A percentile compares a stretch with the other conserved stretches of the same genome.
Conservation (phyloP, 2,888 invertebrate species). For the Drosophila stalkeri region DNA sequence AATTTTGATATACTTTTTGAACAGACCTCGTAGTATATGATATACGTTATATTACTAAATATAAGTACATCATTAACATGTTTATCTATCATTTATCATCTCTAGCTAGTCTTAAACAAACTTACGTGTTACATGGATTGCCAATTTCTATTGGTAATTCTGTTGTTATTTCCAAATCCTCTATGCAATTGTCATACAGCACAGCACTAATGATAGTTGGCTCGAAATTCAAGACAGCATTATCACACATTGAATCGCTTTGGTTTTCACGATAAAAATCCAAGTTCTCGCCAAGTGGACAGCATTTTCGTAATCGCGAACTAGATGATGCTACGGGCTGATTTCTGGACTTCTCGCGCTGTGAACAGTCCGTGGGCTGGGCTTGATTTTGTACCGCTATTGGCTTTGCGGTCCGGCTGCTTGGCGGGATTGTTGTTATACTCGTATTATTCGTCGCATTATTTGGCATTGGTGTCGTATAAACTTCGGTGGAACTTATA, state of each 20-base stretch:
- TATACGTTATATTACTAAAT: too few species aligned
- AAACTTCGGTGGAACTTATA: conserved; percentile 2
- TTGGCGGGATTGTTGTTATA: not conserved
- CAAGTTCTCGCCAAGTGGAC: conserved; percentile 82
- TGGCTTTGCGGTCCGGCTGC: conserved; percentile 19
- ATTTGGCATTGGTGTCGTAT: conserved; percentile 18
- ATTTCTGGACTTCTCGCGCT: conserved; percentile 68
- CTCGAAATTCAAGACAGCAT: conserved; percentile 51
- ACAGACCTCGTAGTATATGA: too few species aligned
- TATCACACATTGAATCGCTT: conserved; percentile 74
- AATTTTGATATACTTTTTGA: too few species aligned
- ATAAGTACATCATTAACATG: too few species aligned
- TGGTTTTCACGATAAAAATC: conserved; percentile 73
- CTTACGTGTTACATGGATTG: conserved; percentile 84
- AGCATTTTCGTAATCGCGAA: conserved; percentile 86
- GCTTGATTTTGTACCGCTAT: conserved; percentile 6
- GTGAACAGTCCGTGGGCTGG: conserved; percentile 76
- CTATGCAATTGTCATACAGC: conserved; percentile 84
- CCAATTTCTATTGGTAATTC: conserved; percentile 78
- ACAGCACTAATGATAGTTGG: conserved; percentile 79
- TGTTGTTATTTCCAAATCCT: conserved; percentile 79
- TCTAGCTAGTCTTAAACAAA: not conserved
- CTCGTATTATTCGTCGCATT: conserved; percentile 6
- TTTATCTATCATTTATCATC: too few species aligned
- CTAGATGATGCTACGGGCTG: conserved; percentile 70